Evolutionary conservation across 30 jellyfish, hydroid and myxozoan genomes (phyloP).

Genomic region (Chrysaora quinquecirrha): DNA sequence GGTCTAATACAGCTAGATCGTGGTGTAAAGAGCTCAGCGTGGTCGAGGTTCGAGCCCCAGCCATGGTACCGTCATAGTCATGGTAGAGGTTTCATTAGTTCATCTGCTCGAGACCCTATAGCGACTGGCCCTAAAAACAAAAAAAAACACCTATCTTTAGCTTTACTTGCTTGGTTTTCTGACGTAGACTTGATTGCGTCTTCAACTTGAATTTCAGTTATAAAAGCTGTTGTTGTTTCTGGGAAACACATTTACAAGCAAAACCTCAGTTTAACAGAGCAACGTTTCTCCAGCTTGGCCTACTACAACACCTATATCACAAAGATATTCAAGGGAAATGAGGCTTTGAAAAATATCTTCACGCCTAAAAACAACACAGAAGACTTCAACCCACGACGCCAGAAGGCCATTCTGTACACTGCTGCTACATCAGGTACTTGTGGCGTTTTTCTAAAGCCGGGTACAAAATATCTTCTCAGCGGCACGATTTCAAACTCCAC

Average conservation of each 20-base stretch:
- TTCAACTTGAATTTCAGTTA: slow-evolving; percentile 32
- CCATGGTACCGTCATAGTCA: no score
- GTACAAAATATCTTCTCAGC: slow-evolving; percentile 61
- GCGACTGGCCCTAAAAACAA: no score
- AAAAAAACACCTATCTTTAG: no score
- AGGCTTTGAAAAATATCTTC: slow-evolving; percentile 5
- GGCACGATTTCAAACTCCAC: slow-evolving; percentile 41
- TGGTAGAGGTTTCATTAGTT: no score
- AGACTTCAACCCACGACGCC: slow-evolving; percentile 43
- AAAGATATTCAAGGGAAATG: slow-evolving; percentile 49
- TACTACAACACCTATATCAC: slow-evolving; percentile 61
- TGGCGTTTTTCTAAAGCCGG: slow-evolving; percentile 56
- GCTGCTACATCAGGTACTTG: slow-evolving; percentile 60
- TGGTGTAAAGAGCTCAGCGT: no score
- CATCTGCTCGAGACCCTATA: no score
- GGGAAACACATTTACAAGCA: slow-evolving; percentile 29
- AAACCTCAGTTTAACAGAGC: slow-evolving; percentile 28
- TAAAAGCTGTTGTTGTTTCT: slow-evolving; percentile 58
- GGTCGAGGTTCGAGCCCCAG: no score
- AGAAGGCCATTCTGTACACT: slow-evolving; percentile 50
- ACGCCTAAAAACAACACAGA: slow-evolving; percentile 35
- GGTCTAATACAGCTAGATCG: no score
- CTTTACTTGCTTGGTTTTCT: no score
- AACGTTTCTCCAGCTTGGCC: slow-evolving; percentile 20
- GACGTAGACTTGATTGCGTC: no score